phyloP scores from a whole-genome alignment of 2,113 vertebrate species.

The Caretta caretta region DNA sequence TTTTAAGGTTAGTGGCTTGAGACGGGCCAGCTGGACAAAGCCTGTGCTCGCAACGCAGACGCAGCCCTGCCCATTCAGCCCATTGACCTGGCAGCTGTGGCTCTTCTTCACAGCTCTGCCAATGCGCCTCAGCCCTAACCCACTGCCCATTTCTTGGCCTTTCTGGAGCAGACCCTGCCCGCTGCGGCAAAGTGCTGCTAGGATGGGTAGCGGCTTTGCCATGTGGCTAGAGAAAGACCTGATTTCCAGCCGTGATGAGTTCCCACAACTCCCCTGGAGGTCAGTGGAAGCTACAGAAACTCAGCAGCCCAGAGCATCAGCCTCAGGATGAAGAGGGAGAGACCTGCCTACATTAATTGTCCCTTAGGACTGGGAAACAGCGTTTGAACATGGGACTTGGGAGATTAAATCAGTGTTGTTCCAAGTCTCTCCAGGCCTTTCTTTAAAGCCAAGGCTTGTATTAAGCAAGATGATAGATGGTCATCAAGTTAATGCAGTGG shows the following conservation, averaged over 20 bases:
- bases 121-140: not conserved
- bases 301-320: not conserved
- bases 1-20: not conserved
- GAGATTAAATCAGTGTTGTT: not conserved
- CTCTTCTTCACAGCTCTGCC: not conserved
- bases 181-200: no score
- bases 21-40: not conserved
- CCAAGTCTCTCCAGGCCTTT: not conserved
- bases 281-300: not conserved
- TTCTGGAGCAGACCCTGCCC: not conserved
- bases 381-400: not conserved
- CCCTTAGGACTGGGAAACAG: not conserved
- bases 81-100: not conserved
- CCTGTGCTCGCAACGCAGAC: not conserved
- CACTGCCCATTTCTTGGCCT: not conserved
- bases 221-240: no score
- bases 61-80: not conserved
- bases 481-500: not conserved
- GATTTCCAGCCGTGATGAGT: not conserved
- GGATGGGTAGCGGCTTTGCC: no score
- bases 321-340: not conserved
- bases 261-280: not conserved
- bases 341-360: not conserved
- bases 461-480: not conserved
- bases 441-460: not conserved